Percentiles rank a stretch among this genome's conserved stretches.
phyloP scores from a whole-genome alignment of 2,888 invertebrate species.

The Athrips mouffetella region DNA sequence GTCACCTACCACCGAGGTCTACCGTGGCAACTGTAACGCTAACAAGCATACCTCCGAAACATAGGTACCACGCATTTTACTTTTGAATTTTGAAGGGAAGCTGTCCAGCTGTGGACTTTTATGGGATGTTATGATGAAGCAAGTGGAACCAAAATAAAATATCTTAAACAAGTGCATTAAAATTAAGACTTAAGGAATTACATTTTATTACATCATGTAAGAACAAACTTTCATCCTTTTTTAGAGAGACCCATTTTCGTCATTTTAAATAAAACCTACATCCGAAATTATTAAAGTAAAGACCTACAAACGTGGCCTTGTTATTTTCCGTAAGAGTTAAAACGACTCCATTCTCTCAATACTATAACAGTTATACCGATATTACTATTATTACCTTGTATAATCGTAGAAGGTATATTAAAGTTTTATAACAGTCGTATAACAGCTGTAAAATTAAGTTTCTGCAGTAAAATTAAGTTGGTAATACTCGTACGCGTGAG shows the following conservation, averaged over 20 bases:
- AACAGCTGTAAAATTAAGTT: neutral
- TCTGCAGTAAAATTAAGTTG: neutral
- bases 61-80: too few species aligned
- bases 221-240: neutral
- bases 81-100: too few species aligned
- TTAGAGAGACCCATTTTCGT: neutral
- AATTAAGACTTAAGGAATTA: too few species aligned
- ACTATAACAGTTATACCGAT: neutral
- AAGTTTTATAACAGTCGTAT: neutral
- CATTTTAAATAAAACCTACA: neutral
- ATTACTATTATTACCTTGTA: neutral
- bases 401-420: neutral
- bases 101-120: too few species aligned
- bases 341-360: neutral
- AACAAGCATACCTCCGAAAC: too few species aligned
- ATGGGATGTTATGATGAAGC: too few species aligned
- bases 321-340: neutral
- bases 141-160: too few species aligned
- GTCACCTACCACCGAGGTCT: too few species aligned
- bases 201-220: too few species aligned
- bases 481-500: neutral
- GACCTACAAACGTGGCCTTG: constrained; percentile 1
- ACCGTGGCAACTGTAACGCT: too few species aligned
- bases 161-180: too few species aligned
- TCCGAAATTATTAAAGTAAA: neutral